Evolutionary conservation across 2,888 invertebrate species (phyloP).

Genomic region (Maniola hyperantus): DNA sequence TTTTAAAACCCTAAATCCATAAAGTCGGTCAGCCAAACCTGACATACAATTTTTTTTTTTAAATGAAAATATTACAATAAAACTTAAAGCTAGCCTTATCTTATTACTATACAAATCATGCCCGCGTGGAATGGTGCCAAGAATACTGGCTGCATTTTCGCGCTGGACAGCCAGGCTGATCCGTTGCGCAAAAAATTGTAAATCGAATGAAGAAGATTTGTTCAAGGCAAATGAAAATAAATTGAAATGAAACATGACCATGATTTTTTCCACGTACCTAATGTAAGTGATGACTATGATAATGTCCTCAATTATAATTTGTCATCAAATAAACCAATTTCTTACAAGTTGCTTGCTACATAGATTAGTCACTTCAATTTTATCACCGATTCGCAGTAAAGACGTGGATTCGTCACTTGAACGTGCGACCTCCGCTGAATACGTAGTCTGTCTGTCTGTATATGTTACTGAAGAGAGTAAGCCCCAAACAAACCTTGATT

Average conservation of each 20-base stretch:
- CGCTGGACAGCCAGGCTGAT: too few relatives aligned
- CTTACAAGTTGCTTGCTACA: slow-evolving; percentile 14
- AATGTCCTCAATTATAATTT: background rate
- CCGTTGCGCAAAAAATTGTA: too few relatives aligned
- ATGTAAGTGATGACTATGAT: background rate
- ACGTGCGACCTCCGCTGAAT: slow-evolving; percentile 15
- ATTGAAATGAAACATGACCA: background rate
- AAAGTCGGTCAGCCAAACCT: too few relatives aligned
- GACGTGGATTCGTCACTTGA: slow-evolving; percentile 10
- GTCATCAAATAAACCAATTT: slow-evolving; percentile 7
- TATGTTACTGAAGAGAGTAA: slow-evolving; percentile 5
- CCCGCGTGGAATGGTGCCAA: too few relatives aligned
- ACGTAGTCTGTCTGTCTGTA: slow-evolving; percentile 11
- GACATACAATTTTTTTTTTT: too few relatives aligned
- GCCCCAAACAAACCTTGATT: slow-evolving; percentile 16
- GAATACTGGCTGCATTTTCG: too few relatives aligned
- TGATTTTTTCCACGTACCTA: background rate
- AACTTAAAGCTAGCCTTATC: too few relatives aligned
- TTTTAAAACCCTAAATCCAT: too few relatives aligned
- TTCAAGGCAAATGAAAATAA: background rate
- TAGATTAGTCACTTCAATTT: slow-evolving; percentile 10
- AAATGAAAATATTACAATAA: too few relatives aligned
- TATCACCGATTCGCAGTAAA: slow-evolving; percentile 11
- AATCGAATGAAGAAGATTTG: too few relatives aligned
- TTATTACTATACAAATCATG: too few relatives aligned